Evolutionary conservation across 2,113 vertebrate species (phyloP).

Genomic region (Morone saxatilis): DNA sequence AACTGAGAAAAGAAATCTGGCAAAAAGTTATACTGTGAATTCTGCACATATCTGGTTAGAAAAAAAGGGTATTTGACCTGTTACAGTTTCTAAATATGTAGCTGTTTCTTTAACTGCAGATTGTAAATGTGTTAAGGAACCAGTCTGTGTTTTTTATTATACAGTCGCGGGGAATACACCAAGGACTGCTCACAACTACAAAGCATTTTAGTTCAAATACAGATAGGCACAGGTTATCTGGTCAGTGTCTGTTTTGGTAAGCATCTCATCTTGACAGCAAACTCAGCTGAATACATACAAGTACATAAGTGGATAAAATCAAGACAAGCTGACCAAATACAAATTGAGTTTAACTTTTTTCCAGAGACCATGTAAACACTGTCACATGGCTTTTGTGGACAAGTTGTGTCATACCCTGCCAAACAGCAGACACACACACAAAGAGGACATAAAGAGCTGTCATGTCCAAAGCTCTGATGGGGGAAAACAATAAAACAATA

Average conservation of each 20-base stretch:
- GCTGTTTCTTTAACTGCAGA: background rate
- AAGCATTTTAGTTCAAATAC: background rate
- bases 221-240: constrained; percentile 6
- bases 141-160: background rate
- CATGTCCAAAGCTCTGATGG: background rate
- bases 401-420: background rate
- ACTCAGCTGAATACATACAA: background rate
- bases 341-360: background rate
- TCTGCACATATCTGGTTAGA: constrained; percentile 18
- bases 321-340: background rate
- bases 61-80: background rate
- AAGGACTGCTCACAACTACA: background rate
- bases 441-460: background rate
- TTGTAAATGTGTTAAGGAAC: background rate
- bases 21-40: constrained; percentile 30
- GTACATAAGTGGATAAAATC: background rate
- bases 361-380: background rate
- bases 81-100: constrained; percentile 31
- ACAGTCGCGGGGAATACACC: background rate
- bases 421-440: too few species aligned
- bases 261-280: background rate
- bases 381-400: too few species aligned
- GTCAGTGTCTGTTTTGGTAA: background rate
- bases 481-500: constrained; percentile 6
- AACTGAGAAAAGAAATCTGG: constrained; percentile 40